Conservation (phyloP, 2,797 vertebrate species). For the Trachops cirrhosus region DNA sequence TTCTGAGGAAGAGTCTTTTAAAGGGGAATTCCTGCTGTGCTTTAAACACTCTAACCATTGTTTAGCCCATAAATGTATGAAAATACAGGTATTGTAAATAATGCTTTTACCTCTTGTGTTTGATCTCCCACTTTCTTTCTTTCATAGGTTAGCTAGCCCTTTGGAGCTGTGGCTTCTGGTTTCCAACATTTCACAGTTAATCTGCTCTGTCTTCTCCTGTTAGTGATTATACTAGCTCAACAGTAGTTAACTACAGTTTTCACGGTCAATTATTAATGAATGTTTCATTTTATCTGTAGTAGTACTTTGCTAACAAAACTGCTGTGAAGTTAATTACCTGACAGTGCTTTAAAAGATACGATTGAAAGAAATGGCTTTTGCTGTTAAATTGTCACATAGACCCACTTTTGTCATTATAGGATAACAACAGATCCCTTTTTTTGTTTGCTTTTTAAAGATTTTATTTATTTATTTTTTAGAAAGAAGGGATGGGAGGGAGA, state of each 20-base stretch:
- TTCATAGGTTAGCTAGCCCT: not conserved
- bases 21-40: not conserved
- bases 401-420: constrained; percentile 64
- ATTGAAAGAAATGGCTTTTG: constrained; percentile 72
- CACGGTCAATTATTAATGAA: constrained; percentile 78
- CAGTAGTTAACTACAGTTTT: constrained; percentile 75
- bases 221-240: constrained; percentile 63
- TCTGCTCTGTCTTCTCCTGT: not conserved
- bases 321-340: constrained; percentile 81
- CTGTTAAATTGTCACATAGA: constrained; percentile 65
- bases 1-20: not conserved
- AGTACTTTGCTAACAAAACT: constrained; percentile 74
- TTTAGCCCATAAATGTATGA: not conserved
- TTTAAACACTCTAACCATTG: not conserved
- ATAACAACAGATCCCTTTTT: constrained; percentile 55
- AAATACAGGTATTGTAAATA: not conserved
- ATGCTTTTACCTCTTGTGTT: not conserved
- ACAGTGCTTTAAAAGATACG: constrained; percentile 73
- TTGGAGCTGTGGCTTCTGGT: not conserved
- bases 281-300: constrained; percentile 72
- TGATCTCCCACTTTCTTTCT: not conserved
- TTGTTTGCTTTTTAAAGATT: too few species aligned
- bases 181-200: constrained; percentile 3
- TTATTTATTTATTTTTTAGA: too few species aligned
- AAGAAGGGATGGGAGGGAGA: too few species aligned